Evolutionary conservation across 2,888 invertebrate genomes (phyloP).

Genomic region (Epinotia nisella): DNA sequence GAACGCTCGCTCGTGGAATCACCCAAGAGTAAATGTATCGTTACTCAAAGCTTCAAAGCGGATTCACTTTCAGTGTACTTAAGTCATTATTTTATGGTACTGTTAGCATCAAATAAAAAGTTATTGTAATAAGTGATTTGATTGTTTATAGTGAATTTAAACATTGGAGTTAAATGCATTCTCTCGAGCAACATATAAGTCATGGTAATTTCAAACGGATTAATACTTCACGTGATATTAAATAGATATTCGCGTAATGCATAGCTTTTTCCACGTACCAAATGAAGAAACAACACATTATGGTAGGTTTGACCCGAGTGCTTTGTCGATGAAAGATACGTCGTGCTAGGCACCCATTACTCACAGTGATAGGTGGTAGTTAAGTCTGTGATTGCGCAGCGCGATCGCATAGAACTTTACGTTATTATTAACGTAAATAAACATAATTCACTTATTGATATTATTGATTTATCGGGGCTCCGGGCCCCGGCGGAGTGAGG

Average conservation of each 20-base stretch:
- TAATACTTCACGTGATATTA: too few species aligned
- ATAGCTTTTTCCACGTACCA: too few species aligned
- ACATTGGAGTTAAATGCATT: neutral
- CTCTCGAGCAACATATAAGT: neutral
- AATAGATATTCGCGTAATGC: too few species aligned
- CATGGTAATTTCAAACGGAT: too few species aligned
- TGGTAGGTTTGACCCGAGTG: neutral
- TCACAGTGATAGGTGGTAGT: conserved; percentile 33
- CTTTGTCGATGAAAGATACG: conserved; percentile 15
- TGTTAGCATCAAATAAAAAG: neutral
- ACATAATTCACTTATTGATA: conserved; percentile 69
- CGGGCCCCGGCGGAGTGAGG: conserved; percentile 65
- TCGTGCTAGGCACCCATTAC: conserved; percentile 19
- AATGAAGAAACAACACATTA: neutral
- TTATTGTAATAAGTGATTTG: neutral
- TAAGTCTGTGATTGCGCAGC: conserved; percentile 38
- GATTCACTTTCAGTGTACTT: neutral
- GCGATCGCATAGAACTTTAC: conserved; percentile 36
- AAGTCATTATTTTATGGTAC: neutral
- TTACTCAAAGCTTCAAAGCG: conserved; percentile 1
- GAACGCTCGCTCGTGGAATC: too few species aligned
- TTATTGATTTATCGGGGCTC: conserved; percentile 76
- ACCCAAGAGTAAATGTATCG: neutral
- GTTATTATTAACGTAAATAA: conserved; percentile 56
- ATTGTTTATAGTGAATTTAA: neutral